phyloP scores from a whole-genome alignment of 2,113 vertebrate species.

The Hylia prasina region DNA sequence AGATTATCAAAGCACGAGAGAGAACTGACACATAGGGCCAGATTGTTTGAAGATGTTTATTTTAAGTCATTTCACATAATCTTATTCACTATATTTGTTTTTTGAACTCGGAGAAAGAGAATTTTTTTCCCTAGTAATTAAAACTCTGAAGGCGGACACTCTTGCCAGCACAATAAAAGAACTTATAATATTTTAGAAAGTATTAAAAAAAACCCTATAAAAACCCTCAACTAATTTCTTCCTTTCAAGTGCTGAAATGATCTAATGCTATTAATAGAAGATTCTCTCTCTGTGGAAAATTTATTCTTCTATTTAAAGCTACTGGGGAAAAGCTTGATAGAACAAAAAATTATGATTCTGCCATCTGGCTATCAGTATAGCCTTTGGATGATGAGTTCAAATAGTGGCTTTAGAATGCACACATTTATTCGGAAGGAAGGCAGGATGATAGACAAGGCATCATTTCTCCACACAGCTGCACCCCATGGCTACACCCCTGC shows the following conservation, averaged over 20 bases:
- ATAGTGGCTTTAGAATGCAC: background rate
- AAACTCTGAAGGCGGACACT: background rate
- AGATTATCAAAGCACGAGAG: constrained; percentile 44
- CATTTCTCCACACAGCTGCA: background rate
- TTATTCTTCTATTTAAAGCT: constrained; percentile 52
- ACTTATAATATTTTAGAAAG: background rate
- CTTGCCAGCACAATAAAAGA: constrained; percentile 7
- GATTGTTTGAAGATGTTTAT: constrained; percentile 57
- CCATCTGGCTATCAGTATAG: background rate
- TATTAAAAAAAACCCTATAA: background rate
- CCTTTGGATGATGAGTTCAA: constrained; percentile 13
- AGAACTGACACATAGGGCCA: constrained; percentile 31
- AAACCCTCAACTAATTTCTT: constrained; percentile 43
- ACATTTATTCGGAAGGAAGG: background rate
- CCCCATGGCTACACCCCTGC: background rate
- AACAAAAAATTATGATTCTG: constrained; percentile 3
- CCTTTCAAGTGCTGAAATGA: constrained; percentile 49
- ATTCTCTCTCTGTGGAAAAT: constrained; percentile 21
- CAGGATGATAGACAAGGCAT: background rate
- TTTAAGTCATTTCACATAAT: constrained; percentile 38
- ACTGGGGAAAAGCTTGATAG: constrained; percentile 11
- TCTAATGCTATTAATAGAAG: constrained; percentile 57
- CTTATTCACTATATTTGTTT: constrained; percentile 25
- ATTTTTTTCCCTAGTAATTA: background rate
- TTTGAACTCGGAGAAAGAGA: background rate